Evolutionary conservation across 2,113 vertebrate genomes (phyloP), one percentile per base, ranked within the genome.

Genomic region (Myrmecobius fasciatus): DNA sequence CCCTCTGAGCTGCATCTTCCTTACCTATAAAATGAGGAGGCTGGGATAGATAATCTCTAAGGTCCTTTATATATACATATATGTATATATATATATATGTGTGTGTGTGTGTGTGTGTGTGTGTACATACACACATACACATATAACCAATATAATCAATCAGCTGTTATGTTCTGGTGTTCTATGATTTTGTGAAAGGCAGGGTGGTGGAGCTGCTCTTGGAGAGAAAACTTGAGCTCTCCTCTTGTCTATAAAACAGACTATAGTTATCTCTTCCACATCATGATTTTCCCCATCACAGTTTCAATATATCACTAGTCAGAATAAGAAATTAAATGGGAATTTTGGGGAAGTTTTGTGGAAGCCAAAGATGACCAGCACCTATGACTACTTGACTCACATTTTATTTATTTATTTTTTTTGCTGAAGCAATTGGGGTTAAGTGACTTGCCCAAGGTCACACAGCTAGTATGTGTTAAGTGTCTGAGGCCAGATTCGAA

Each of bases 301-400:
- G 12, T 67, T 67, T 36, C 3, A 1, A 60, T 14, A 36, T 67
- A 6, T 36, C 6, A 0, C 12, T 0, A 10, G 3, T 60, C 8
- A 2, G 10, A 3, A 28, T 36, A 67, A 67, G 31, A 67, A 67
- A 67, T 36, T 36, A 67, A 67, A 67, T 67, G 60, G 31, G 60
- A n/a, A 67, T 17, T 67, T 67, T 0, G 3, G 12, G 3, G 28
- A 28, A 36, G 11, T 67, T 36, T 67, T 67, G 56, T 31, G 56
- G 56, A 36, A 36, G 31, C 28, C 22, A 6, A 3, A 36, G 31
- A 67, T 36, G 31, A 67, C 12, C 8, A 51, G 49, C 49, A 51
- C 11, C 1, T 51, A 51, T 51, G 49, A 51, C 9, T 51, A 51
- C 9, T 56, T 60, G 17, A 17, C 28, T 11, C 60, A 17, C 36